Conservation (phyloP, 2,797 vertebrate species). For the Halcyon smyrnensis region DNA sequence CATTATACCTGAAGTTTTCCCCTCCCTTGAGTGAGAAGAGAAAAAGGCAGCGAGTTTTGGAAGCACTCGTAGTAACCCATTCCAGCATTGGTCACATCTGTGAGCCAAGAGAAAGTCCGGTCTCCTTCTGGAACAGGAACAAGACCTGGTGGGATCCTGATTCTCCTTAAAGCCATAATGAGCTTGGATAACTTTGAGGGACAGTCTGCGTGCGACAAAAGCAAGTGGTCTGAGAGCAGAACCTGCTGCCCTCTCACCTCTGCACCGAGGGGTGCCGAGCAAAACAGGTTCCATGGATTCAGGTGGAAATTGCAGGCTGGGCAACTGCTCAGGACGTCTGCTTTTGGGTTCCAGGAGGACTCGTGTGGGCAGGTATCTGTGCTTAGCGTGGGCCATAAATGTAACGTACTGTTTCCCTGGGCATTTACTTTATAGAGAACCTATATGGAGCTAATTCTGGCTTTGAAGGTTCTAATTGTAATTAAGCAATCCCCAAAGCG, state of each 20-base stretch:
- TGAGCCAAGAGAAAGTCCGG: neutral
- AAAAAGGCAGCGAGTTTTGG: neutral
- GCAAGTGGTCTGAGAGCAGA: neutral
- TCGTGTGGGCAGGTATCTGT: neutral
- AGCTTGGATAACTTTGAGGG: neutral
- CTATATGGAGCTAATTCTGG: neutral
- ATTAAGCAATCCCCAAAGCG: neutral
- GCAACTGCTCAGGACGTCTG: neutral
- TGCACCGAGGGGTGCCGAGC: neutral
- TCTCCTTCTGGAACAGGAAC: neutral
- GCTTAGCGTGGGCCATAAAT: neutral
- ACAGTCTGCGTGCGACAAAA: neutral
- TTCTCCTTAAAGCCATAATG: neutral
- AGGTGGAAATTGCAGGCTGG: neutral
- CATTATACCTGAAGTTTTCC: neutral
- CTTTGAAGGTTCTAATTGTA: neutral
- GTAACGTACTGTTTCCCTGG: neutral
- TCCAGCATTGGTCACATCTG: neutral
- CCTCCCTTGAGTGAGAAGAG: neutral
- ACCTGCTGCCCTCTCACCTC: neutral
- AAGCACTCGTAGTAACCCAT: neutral
- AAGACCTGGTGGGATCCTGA: fast-evolving
- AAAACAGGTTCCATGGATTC: neutral
- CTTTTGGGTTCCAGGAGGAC: neutral
- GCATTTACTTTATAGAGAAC: neutral